These are phyloP conservation scores for Pangasius djambal DNA, from an alignment of 2,797 vertebrate genomes.

Conservation along the genomic window DNA sequence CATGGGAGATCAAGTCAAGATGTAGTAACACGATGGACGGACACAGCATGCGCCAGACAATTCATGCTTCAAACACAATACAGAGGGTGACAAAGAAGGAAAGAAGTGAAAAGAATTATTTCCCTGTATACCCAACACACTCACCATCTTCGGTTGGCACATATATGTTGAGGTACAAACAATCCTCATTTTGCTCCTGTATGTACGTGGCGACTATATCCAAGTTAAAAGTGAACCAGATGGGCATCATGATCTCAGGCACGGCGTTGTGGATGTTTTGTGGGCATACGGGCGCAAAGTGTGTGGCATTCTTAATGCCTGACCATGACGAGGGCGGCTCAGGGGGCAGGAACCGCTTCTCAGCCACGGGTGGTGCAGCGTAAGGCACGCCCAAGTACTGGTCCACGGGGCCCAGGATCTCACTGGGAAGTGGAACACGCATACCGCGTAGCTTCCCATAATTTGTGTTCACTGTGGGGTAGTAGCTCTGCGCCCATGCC, in stretches of 20 bases:
- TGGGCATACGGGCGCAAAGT: constrained; percentile 97
- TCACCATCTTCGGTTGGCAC: constrained; percentile 99
- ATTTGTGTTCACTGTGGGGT: constrained; percentile 96
- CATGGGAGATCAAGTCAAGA: constrained; percentile 82
- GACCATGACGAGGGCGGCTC: constrained; percentile 97
- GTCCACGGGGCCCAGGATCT: constrained; percentile 97
- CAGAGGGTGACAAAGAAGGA: constrained; percentile 69
- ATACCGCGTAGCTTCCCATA: constrained; percentile 95
- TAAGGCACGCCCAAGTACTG: constrained; percentile 97
- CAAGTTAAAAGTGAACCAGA: constrained; percentile 99
- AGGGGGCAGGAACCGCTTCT: constrained; percentile 96
- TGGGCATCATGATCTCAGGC: constrained; percentile 99
- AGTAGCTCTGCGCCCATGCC: constrained; percentile 85
- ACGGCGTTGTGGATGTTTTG: constrained; percentile 99
- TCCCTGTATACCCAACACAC: constrained; percentile 79
- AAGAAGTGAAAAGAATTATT: constrained; percentile 54
- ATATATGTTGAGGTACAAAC: constrained; percentile 98
- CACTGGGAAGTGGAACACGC: constrained; percentile 91
- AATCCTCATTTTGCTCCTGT: constrained; percentile 99
- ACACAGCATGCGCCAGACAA: constrained; percentile 81
- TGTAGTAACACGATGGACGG: constrained; percentile 71
- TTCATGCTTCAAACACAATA: constrained; percentile 85
- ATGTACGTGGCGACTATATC: constrained; percentile 98
- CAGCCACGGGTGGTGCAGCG: constrained; percentile 87
- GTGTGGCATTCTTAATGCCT: constrained; percentile 96